Evolutionary conservation across 2,113 vertebrate genomes (phyloP).

Genomic region (Myocastor coypus): DNA sequence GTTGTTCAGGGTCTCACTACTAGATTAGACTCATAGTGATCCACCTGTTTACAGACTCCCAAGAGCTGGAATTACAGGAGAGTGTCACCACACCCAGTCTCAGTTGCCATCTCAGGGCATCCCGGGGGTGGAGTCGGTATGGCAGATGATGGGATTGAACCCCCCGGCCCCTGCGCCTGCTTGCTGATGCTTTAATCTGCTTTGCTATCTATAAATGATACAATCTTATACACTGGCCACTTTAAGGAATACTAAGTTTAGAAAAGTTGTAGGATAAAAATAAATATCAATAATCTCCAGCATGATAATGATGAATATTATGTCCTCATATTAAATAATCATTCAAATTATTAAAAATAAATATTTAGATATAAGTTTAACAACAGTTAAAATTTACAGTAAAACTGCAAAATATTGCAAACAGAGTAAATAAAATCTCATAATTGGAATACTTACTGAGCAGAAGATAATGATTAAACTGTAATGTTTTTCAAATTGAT

Average conservation of each 20-base stretch:
- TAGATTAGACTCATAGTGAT: too few relatives aligned
- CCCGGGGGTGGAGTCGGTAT: too few relatives aligned
- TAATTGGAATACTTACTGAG: background rate
- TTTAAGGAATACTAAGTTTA: background rate
- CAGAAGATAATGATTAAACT: background rate
- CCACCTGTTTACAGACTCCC: too few relatives aligned
- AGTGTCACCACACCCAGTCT: too few relatives aligned
- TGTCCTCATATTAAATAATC: background rate
- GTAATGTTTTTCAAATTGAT: background rate
- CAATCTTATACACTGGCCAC: background rate
- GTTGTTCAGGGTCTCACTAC: too few relatives aligned
- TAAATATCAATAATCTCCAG: background rate
- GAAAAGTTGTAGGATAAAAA: background rate
- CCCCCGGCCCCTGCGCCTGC: too few relatives aligned
- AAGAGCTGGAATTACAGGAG: too few relatives aligned
- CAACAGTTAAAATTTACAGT: background rate
- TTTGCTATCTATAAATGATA: background rate
- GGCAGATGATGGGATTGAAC: too few relatives aligned
- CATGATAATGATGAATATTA: background rate
- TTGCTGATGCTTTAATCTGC: too few relatives aligned
- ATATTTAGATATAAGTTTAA: background rate
- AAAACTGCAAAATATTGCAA: background rate
- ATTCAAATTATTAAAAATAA: background rate
- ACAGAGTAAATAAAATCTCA: background rate
- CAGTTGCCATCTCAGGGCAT: too few relatives aligned